Evolutionary conservation across 2,888 invertebrate genomes (phyloP), one percentile per base, ranked within the genome.

Genomic region (Drosophila macrothrix): DNA sequence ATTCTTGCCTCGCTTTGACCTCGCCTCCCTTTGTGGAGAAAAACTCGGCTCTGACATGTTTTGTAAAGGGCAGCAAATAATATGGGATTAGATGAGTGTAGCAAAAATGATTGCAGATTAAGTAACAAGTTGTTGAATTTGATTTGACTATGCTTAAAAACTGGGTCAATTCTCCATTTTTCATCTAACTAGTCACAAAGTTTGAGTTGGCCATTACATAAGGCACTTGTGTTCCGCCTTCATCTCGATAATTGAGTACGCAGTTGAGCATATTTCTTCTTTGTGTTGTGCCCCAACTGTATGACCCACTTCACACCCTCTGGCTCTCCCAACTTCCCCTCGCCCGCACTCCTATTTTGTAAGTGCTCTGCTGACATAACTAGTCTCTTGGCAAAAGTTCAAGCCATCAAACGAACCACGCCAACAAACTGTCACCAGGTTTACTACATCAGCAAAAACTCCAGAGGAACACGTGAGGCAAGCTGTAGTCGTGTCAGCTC

Each of bases 291-390:
- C 55, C 33, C 49, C 39, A 67, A 41, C 55, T 62, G 62, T 59
- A 55, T 72, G 54, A 59, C 39, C 53, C 28, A 29, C 58, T 33
- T 43, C 49, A 58, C 35, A 28, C n/a, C 31, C 12, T 33, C 29
- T 19, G 22, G 46, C 4, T 22, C 16, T 10, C 46, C 37, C 19
- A 25, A 50, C 22, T 43, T 50, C 62, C 4, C 41, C 10, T 33
- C 35, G 19, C 3, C 50, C 9, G 10, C 28, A 29, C 35, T 28
- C 4, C 35, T 46, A 49, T 61, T 43, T 46, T 12, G 46, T 62
- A 75, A 84, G 68, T 78, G 82, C 75, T 70, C 72, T 83, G 61
- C 78, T 65, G 72, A 76, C 83, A 85, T 82, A 85, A 80, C 83
- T 84, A 76, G 67, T 73, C 71, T 78, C 60, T 80, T 80, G 82